Evolutionary conservation across 2,888 invertebrate genomes (phyloP).

Genomic region (Mimumesa dahlbomi): DNA sequence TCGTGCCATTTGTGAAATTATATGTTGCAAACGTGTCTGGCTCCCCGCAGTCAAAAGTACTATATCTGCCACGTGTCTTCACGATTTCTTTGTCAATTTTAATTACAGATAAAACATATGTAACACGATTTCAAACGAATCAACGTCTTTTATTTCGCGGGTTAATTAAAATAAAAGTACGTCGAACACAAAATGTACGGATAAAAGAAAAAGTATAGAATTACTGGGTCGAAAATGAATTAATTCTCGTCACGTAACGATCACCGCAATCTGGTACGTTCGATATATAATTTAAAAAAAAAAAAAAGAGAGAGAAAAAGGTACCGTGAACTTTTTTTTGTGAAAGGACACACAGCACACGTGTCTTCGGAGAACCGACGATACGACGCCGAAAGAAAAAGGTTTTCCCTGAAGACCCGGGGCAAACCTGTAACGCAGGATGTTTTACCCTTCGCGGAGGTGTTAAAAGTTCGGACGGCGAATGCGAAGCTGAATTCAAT

Average conservation of each 20-base stretch:
- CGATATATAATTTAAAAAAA: too few relatives aligned
- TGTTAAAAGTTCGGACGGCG: conserved; percentile 1
- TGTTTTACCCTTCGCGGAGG: neutral
- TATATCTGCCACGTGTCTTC: too few relatives aligned
- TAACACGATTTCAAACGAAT: too few relatives aligned
- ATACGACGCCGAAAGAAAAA: neutral
- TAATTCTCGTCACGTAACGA: neutral
- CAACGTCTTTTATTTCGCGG: too few relatives aligned
- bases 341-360: conserved; percentile 10
- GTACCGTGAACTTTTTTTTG: too few relatives aligned
- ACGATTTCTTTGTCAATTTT: too few relatives aligned
- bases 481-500: neutral
- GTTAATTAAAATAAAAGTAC: too few relatives aligned
- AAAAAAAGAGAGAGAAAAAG: too few relatives aligned
- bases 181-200: too few relatives aligned
- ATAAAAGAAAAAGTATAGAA: neutral
- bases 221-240: neutral
- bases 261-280: neutral
- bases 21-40: neutral
- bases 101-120: too few relatives aligned
- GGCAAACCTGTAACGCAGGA: neutral
- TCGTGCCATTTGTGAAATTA: neutral
- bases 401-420: conserved; percentile 32
- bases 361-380: neutral
- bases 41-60: too few relatives aligned